Evolutionary conservation across 2,888 invertebrate genomes (phyloP), one percentile per base, ranked within the genome.

Genomic region (Lithophane leautieri): DNA sequence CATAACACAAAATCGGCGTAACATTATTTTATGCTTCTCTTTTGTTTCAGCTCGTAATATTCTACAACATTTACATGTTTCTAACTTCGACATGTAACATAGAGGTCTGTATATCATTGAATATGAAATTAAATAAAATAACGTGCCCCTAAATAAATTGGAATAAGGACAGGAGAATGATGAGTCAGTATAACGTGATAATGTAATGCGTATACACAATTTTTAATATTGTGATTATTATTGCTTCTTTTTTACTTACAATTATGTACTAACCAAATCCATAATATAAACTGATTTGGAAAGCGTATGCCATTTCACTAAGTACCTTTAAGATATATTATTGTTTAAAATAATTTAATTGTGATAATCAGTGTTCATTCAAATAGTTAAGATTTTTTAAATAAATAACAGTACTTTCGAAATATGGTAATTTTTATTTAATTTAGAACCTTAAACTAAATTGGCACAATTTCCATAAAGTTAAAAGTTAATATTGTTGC

Each of bases 31-130:
- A 52, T 40, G 50, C 40, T 66, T 78, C 68, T 81, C 71, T 86
- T 80, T 91, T 91, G 89, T 97, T 97, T 87, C 97, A 97, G 98
- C 98, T 80, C 97, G 98, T 76, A 98, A 98, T 93, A 98, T 98
- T 88, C 94, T 98, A 89, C 98, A 98, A 89, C 98, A 98, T 90
- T 97, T 98, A 79, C 97, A 98, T 90, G 97, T 98, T 81, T 98
- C 98, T 44, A 98, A 97, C 93, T 98, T 98, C 94, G 98, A 98
- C 84, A 95, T 97, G 79, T 97, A 94, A 93, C 50, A 56, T 11
- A 47, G 25, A 78, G 56, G 68, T 69, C 22, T 19, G 60, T 77
- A 68, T 73, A 58, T 56, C 44, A 82, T 28, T 62, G 2, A 50
- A 62, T 62, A 73, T 75, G 22, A 61, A 75, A 63, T 67, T 22